These are phyloP conservation scores for Girardia tigrina DNA, from an alignment of 2,888 invertebrate genomes.

Conservation along the genomic window DNA sequence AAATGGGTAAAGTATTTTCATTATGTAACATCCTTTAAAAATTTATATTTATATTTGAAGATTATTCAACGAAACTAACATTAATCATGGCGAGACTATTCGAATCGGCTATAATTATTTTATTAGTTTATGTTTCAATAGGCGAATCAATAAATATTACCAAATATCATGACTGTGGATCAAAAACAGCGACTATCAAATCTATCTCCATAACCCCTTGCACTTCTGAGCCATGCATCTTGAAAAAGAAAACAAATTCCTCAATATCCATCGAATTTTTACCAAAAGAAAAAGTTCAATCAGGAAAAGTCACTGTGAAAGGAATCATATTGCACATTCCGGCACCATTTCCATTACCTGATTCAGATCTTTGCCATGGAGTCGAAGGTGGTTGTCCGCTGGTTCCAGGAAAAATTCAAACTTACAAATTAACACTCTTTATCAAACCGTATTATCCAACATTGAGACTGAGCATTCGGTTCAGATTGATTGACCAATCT, in stretches of 20 bases:
- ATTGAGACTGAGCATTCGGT: not conserved
- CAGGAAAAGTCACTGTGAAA: not conserved
- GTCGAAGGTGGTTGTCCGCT: not conserved
- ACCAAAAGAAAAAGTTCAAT: not conserved
- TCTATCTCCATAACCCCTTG: not conserved
- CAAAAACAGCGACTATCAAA: not conserved
- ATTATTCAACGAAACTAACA: no score
- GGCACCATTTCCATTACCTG: not conserved
- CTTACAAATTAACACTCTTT: not conserved
- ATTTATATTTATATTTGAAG: no score
- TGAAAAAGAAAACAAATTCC: not conserved
- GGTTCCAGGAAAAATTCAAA: not conserved
- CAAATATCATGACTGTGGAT: not conserved
- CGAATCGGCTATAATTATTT: no score
- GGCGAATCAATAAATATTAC: no score
- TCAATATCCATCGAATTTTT: not conserved
- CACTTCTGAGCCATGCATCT: not conserved
- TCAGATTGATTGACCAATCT: not conserved
- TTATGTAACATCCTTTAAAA: no score
- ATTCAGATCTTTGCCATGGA: not conserved
- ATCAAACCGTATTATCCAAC: not conserved
- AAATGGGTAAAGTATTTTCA: no score
- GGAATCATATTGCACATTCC: not conserved
- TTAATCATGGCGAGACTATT: no score
- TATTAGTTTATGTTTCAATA: no score